Conservation (phyloP, 2,888 invertebrate species). For the Eucera pruinosa region DNA sequence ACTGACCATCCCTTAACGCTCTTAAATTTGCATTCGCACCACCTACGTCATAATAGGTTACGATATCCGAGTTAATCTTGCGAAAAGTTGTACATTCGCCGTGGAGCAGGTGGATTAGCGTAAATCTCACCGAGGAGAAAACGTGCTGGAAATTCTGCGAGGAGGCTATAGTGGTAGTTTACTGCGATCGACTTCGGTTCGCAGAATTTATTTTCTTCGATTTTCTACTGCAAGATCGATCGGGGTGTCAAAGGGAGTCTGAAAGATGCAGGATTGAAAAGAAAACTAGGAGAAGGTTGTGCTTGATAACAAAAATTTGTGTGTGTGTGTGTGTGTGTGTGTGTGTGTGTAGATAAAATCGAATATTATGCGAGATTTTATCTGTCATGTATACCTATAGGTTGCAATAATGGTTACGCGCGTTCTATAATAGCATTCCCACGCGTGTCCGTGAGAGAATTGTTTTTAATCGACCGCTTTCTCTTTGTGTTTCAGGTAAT, state of each 20-base stretch:
- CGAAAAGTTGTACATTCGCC: conserved; percentile 38
- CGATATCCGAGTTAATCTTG: conserved; percentile 36
- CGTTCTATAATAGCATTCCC: conserved; percentile 17
- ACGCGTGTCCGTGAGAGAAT: conserved; percentile 29
- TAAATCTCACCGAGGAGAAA: conserved; percentile 41
- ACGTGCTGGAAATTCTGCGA: conserved; percentile 29
- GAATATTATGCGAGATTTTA: not conserved
- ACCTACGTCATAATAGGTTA: conserved; percentile 41
- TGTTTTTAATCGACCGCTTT: conserved; percentile 41
- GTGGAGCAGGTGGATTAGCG: conserved; percentile 22
- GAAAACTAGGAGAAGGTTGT: no score
- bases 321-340: no score
- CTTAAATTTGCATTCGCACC: conserved; percentile 1
- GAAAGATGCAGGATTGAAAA: not conserved
- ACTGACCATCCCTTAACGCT: conserved; percentile 25
- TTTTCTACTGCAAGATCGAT: not conserved
- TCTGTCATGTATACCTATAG: not conserved
- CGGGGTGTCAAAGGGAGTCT: not conserved
- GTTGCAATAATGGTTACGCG: conserved; percentile 14
- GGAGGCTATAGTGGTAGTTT: not conserved
- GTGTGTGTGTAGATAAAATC: not conserved
- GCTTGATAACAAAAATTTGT: conserved; percentile 10
- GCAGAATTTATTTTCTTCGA: conserved; percentile 30
- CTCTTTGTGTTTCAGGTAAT: conserved; percentile 61
- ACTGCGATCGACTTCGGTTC: conserved; percentile 40